phyloP scores from a whole-genome alignment of 1,140 invertebrate species.

The Dolichoris vasculosae region DNA sequence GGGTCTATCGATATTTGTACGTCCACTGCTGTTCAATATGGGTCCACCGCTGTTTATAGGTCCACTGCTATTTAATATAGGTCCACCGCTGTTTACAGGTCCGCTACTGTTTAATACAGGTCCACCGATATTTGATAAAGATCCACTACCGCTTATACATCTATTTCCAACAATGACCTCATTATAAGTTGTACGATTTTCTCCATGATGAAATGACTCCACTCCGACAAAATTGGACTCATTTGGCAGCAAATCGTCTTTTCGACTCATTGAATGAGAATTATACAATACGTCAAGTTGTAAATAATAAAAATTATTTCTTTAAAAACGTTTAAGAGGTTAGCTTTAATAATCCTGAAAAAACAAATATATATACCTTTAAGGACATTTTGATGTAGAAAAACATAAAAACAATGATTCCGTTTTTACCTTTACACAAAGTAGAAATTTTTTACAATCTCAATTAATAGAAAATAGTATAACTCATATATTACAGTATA shows the following conservation, averaged over 20 bases:
- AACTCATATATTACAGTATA: conserved; percentile 35
- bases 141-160: background rate
- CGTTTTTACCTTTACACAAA: conserved; percentile 39
- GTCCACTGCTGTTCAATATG: background rate
- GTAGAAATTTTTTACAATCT: conserved; percentile 14
- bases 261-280: conserved; percentile 36
- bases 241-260: conserved; percentile 25
- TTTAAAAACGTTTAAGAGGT: conserved; percentile 5
- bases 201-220: conserved; percentile 27
- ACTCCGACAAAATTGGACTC: conserved; percentile 15
- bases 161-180: conserved; percentile 9
- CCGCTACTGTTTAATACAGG: background rate
- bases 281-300: conserved; percentile 7
- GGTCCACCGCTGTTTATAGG: background rate
- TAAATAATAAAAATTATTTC: conserved; percentile 29
- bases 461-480: conserved; percentile 3
- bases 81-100: conserved; percentile 8
- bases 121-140: background rate
- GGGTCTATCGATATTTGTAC: background rate
- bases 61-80: background rate
- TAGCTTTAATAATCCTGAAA: conserved; percentile 41
- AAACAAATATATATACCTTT: conserved; percentile 9
- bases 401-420: background rate
- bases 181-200: conserved; percentile 21
- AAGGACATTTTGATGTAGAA: background rate